Evolutionary conservation across 2,113 vertebrate species (phyloP).

Genomic region (Toxostoma redivivum): DNA sequence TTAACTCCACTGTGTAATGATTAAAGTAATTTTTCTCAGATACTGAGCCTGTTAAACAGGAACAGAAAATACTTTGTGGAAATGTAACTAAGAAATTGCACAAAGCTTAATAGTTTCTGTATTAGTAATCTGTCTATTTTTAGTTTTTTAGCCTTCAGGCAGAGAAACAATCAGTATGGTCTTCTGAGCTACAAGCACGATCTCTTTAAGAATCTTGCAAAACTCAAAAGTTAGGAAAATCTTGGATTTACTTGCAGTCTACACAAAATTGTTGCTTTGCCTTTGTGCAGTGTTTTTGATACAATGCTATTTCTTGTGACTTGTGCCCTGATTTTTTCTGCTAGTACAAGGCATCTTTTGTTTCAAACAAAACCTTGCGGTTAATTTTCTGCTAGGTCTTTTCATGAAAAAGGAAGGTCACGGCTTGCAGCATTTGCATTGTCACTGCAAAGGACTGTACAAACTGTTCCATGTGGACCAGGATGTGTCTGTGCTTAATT

Average conservation of each 20-base stretch:
- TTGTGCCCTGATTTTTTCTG: slow-evolving; percentile 52
- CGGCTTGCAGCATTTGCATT: slow-evolving; percentile 55
- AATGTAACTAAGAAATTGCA: background rate
- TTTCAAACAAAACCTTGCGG: slow-evolving; percentile 60
- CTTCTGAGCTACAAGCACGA: background rate
- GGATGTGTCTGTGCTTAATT: slow-evolving; percentile 41
- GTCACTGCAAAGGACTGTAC: slow-evolving; percentile 55
- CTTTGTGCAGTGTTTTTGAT: slow-evolving; percentile 44
- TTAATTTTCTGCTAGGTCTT: slow-evolving; percentile 63
- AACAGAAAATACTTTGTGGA: slow-evolving; percentile 17
- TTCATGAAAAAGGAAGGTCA: slow-evolving; percentile 66
- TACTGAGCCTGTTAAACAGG: background rate
- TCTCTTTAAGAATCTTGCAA: slow-evolving; percentile 25
- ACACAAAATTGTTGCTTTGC: slow-evolving; percentile 18
- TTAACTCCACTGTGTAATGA: background rate
- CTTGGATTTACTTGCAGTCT: slow-evolving; percentile 18
- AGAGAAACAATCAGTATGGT: background rate
- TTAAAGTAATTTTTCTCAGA: background rate
- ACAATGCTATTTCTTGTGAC: slow-evolving; percentile 60
- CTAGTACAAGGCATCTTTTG: slow-evolving; percentile 65
- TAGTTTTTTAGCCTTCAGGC: background rate
- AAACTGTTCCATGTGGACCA: slow-evolving; percentile 54
- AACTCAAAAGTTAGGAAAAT: slow-evolving; percentile 33
- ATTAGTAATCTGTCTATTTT: slow-evolving; percentile 29
- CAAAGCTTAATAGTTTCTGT: background rate